Conservation (phyloP, 2,113 vertebrate genomes). For the Cottus gobio region DNA sequence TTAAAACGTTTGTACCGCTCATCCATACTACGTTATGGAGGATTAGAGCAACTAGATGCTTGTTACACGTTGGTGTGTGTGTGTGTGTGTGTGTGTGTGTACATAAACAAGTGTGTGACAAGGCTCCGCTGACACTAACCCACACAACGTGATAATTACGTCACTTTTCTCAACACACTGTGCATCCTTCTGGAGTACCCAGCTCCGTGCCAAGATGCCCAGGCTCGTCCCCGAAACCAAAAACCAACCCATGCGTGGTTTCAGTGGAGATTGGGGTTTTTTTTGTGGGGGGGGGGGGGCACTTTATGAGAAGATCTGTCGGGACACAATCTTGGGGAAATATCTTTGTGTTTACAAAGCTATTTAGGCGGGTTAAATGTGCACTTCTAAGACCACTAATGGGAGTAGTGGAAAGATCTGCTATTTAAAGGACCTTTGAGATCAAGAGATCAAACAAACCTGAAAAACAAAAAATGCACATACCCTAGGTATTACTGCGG, state of each 20-base stretch:
- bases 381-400: conserved; percentile 26
- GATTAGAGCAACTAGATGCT: conserved; percentile 16
- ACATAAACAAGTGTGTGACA: conserved; percentile 66
- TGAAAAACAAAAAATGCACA: background rate
- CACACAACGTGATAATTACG: conserved; percentile 77
- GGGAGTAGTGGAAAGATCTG: conserved; percentile 20
- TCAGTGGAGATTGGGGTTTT: background rate
- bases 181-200: conserved; percentile 77
- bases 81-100: conserved; percentile 51
- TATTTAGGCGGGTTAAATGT: conserved; percentile 18
- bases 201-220: conserved; percentile 67
- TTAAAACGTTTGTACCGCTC: conserved; percentile 35
- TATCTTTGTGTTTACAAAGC: conserved; percentile 40
- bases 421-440: conserved; percentile 29
- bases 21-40: conserved; percentile 4
- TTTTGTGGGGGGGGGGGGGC: background rate
- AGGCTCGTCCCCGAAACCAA: conserved; percentile 54
- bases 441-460: conserved; percentile 38
- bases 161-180: conserved; percentile 79
- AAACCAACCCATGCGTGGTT: conserved; percentile 14
- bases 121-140: conserved; percentile 73
- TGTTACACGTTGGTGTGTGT: conserved; percentile 21
- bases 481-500: background rate
- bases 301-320: conserved; percentile 15
- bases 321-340: conserved; percentile 32